Base-by-base conservation (phyloP, 2,113 vertebrate genomes). In the Seriola rivoliana region DNA sequence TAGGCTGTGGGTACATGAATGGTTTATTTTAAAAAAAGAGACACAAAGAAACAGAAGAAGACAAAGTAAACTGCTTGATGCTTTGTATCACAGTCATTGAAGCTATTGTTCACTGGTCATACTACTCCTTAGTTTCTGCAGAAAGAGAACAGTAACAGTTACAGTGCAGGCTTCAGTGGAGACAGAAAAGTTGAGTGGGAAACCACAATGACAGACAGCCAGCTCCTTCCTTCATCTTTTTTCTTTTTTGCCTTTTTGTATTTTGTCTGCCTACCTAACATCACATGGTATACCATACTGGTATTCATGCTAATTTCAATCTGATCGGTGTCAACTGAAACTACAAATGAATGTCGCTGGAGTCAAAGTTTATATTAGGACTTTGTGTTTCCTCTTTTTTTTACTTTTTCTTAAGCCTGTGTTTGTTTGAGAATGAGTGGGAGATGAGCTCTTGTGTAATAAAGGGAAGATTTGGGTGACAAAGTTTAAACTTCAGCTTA, bases 181-280 rank as follows among this genome's bases (percentile, higher is more conserved):
- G 73, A 63, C 55, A 42, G 32, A 76, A 59, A 52, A 57, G 34
- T 72, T 66, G 52, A 67, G 40, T 38, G 50, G 85, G 52, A 90
- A 92, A 90, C 87, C 78, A 68, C 75, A 88, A 14, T 16, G 32
- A 59, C 11, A 55, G 25, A 16, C 66, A 59, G 42, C 25, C 64
- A n/a, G n/a, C 42, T 55, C 40, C 69, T 72, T 70, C 57, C 59
- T 75, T 9, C 1, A 3, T 14, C 19, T 50, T 48, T 25, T 32
- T 23, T 17, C 23, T 62, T n/a, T 59, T 50, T 29, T 7, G 34
- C 25, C 32, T 73, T n/a, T 36, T 42, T 55, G 3, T 2, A 25
- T 63, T 21, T 66, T 59, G 25, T 81, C 40, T 72, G 29, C 10
- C 58, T 74, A 54, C 60, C 13, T 50, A 8, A 69, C 48, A 58